phyloP scores from a whole-genome alignment of 2,797 vertebrate species.

The Chelon labrosus region DNA sequence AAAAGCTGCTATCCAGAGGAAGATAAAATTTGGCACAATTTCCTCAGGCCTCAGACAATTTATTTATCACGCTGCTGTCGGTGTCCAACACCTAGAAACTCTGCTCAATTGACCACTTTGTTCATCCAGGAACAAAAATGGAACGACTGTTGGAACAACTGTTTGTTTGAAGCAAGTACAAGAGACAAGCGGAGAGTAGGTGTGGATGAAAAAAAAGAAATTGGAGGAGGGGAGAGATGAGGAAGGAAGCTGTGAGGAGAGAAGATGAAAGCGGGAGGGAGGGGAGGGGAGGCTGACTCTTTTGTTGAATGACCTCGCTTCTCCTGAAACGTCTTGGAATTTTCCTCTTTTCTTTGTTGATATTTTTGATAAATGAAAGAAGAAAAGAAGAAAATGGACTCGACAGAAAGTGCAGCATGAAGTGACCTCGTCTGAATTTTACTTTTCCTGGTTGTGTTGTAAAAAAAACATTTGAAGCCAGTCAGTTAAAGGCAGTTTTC shows the following conservation, averaged over 20 bases:
- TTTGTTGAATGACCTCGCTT: slow-evolving; percentile 27
- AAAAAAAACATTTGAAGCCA: too few species aligned
- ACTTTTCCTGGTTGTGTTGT: neutral
- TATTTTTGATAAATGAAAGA: slow-evolving; percentile 29
- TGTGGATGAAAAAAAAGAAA: neutral
- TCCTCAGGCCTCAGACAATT: slow-evolving; percentile 27
- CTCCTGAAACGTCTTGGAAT: slow-evolving; percentile 1
- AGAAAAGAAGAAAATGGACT: slow-evolving; percentile 4
- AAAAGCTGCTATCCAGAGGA: slow-evolving; percentile 12
- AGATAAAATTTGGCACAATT: slow-evolving; percentile 31
- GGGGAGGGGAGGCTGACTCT: slow-evolving; percentile 13
- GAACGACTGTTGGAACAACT: neutral
- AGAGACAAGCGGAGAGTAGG: slow-evolving; percentile 7
- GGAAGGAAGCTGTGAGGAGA: slow-evolving; percentile 10
- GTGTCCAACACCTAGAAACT: slow-evolving; percentile 1
- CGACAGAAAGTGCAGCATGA: neutral
- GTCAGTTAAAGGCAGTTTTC: neutral
- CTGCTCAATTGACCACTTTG: slow-evolving; percentile 40
- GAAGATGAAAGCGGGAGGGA: slow-evolving; percentile 5
- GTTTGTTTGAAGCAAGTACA: slow-evolving; percentile 19
- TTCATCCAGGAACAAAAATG: slow-evolving; percentile 17
- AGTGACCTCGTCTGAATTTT: slow-evolving; percentile 37
- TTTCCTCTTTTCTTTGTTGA: slow-evolving; percentile 8
- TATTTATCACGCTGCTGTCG: slow-evolving; percentile 5
- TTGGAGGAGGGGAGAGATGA: neutral